These are phyloP conservation scores for Liasis olivaceus DNA, from an alignment of 2,797 vertebrate species.

Conservation along the genomic window DNA sequence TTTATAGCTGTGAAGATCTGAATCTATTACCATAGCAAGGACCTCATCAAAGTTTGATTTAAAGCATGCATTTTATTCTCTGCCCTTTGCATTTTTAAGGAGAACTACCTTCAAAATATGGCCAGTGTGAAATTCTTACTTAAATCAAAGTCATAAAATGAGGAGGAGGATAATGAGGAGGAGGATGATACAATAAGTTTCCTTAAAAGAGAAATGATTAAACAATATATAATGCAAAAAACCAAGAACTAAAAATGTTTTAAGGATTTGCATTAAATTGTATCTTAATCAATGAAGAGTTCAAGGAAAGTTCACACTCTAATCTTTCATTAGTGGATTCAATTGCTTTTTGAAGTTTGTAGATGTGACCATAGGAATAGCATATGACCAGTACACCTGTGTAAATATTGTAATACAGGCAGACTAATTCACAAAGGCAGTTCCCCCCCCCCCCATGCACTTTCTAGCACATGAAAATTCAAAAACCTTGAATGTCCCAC, in stretches of 20 bases:
- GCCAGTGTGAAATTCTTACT: not conserved
- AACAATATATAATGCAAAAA: not conserved
- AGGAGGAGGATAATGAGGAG: not conserved
- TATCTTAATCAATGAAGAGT: not conserved
- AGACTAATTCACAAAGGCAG: not conserved
- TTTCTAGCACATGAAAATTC: not conserved
- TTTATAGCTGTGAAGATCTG: not conserved
- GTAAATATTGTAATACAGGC: not conserved
- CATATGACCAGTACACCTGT: not conserved
- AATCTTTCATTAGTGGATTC: not conserved
- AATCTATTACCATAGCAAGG: conserved; percentile 15
- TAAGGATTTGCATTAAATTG: not conserved
- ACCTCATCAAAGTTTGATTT: conserved; percentile 8
- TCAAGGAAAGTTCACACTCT: not conserved
- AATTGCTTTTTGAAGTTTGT: not conserved
- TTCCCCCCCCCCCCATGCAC: too few species aligned
- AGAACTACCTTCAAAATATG: not conserved
- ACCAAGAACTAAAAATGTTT: not conserved
- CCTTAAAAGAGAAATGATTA: not conserved
- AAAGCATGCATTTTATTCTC: not conserved
- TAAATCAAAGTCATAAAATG: not conserved
- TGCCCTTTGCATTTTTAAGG: not conserved
- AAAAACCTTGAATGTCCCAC: not conserved
- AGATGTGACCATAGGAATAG: not conserved
- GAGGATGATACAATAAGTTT: not conserved